A percentile compares a stretch with the other conserved stretches of the same genome.
phyloP scores from a whole-genome alignment of 1,140 invertebrate genomes.

The Rhysida immarginata region DNA sequence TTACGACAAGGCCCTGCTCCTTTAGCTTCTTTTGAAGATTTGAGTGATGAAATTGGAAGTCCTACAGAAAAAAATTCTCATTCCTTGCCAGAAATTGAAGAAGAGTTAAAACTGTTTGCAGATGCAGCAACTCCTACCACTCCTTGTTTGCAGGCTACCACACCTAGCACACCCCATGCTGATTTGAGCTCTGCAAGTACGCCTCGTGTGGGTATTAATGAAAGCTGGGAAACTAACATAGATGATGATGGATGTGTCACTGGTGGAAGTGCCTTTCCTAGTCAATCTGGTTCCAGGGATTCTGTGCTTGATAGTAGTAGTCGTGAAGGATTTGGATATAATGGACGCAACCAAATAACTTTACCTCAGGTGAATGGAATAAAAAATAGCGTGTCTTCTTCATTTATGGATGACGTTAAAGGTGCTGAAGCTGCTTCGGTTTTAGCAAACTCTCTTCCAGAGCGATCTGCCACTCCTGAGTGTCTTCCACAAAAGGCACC shows the following conservation, averaged over 20 bases:
- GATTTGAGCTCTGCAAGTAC: not conserved
- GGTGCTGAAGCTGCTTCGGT: slow-evolving; percentile 18
- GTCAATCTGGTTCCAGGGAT: not conserved
- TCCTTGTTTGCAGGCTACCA: not conserved
- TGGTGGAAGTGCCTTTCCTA: not conserved
- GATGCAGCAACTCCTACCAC: slow-evolving; percentile 7
- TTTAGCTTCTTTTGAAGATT: slow-evolving; percentile 80
- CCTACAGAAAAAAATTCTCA: slow-evolving; percentile 22
- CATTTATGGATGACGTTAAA: slow-evolving; percentile 4
- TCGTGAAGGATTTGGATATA: too few species aligned
- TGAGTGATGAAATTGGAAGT: slow-evolving; percentile 56
- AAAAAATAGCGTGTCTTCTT: not conserved
- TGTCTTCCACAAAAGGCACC: not conserved
- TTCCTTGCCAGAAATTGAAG: slow-evolving; percentile 2
- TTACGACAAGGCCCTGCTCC: slow-evolving; percentile 68
- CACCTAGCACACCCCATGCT: not conserved
- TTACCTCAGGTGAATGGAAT: not conserved
- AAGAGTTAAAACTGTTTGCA: not conserved
- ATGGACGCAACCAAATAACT: not conserved
- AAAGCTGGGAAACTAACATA: not conserved
- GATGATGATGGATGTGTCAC: not conserved
- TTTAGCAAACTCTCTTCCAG: slow-evolving; percentile 8
- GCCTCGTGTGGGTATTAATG: not conserved
- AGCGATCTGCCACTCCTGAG: slow-evolving; percentile 5
- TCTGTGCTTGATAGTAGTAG: not conserved